Evolutionary conservation across 2,888 invertebrate genomes (phyloP).

Genomic region (Eilema depressum): DNA sequence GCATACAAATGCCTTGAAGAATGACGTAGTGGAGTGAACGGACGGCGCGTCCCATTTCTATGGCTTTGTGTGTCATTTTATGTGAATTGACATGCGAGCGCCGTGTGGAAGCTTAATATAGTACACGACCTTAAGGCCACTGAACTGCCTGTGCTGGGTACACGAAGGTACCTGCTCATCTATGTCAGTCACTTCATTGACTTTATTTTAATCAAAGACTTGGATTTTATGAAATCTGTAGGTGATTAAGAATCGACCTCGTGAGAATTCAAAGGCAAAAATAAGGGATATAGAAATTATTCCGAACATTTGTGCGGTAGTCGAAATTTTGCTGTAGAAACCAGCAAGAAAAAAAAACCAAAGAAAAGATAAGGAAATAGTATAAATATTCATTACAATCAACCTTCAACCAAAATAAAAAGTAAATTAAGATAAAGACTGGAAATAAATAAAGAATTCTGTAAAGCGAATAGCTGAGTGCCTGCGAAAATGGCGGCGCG

Average conservation of each 20-base stretch:
- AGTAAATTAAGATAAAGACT: constrained; percentile 12
- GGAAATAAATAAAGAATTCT: constrained; percentile 6
- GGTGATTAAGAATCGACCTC: background rate
- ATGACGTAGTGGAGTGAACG: constrained; percentile 3
- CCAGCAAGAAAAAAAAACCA: background rate
- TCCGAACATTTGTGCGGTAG: background rate
- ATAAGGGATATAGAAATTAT: background rate
- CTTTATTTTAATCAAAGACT: background rate
- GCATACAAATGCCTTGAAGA: background rate
- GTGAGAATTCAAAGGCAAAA: background rate
- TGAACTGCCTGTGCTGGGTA: background rate
- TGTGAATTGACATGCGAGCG: constrained; percentile 9
- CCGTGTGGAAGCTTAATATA: constrained; percentile 10
- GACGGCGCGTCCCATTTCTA: constrained; percentile 8
- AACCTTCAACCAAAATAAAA: constrained; percentile 11
- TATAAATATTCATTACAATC: constrained; percentile 13
- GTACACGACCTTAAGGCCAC: constrained; percentile 10
- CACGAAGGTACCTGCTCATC: background rate
- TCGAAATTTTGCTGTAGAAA: background rate
- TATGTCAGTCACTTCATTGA: background rate
- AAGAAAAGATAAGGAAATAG: background rate
- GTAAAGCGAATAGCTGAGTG: background rate
- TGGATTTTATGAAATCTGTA: background rate
- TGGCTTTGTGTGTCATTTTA: background rate
- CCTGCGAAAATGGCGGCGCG: background rate